Percentiles rank a stretch among this genome's conserved stretches.
Evolutionary conservation across 2,113 vertebrate genomes (phyloP).

Genomic region (Ifrita kowaldi): DNA sequence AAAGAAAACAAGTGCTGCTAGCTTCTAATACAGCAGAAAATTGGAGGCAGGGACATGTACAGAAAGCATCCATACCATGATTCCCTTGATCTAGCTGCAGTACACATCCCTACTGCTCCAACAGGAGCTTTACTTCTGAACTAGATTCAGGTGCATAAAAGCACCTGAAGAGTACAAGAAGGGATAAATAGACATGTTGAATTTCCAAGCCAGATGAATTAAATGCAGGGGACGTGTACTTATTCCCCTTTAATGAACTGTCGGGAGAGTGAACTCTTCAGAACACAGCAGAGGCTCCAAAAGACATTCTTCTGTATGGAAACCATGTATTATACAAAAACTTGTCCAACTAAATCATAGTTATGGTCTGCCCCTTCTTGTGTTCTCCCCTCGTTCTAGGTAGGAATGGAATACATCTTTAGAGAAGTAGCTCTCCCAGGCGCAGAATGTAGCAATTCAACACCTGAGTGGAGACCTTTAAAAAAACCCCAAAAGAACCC

Average conservation of each 20-base stretch:
- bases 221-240: neutral
- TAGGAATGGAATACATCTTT: neutral
- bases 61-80: neutral
- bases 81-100: neutral
- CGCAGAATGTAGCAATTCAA: neutral
- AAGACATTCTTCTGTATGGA: neutral
- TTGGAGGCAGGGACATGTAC: neutral
- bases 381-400: neutral
- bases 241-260: neutral
- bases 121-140: neutral
- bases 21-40: neutral
- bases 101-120: neutral
- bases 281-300: neutral
- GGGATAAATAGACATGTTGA: neutral
- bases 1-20: neutral
- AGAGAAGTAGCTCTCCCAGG: neutral
- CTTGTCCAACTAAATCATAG: neutral
- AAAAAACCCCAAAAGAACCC: neutral
- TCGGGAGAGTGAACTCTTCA: neutral
- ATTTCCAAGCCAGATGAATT: neutral
- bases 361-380: neutral
- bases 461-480: neutral
- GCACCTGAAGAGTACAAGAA: neutral
- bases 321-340: neutral
- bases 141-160: neutral